Evolutionary conservation across 2,797 vertebrate genomes (phyloP), one percentile per base, ranked within the genome.

Genomic region (Propithecus deckenii): DNA sequence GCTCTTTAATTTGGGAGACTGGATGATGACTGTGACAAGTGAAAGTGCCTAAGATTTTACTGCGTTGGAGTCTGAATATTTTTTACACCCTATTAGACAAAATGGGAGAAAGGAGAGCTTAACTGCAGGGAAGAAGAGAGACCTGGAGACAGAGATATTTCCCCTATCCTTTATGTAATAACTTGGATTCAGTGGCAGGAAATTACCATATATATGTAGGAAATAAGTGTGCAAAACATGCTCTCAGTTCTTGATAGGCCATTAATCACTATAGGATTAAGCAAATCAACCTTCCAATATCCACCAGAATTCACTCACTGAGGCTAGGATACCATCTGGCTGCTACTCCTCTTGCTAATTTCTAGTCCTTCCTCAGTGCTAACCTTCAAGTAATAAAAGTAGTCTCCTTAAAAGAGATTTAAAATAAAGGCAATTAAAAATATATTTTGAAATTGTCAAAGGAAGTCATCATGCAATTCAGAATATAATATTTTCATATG

Each of bases 1-100:
- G 96, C 92, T 97, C 91, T 86, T 96, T 92, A 86, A 95, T 95
- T 94, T 96, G 75, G 81, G 91, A 96, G 96, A 59, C 71, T 71
- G 84, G 74, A 23, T 92, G 90, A 95, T 86, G 71, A 52, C 81
- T 93, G 83, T 72, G 94, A 95, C 92, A 96, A 94, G 86, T 20
- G 12, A 85, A 92, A 86, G 65, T 97, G 75, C 32, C 30, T 72
- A 41, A 52, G 89, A 95, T 74, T 89, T 89, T 41, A 94, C 94
- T 89, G 76, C 20, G 15, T 23, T 86, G 89, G 48, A 87, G 50
- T 76, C 35, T 67, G 83, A 89, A 63, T 75, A 67, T 52, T 69
- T 83, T 88, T 91, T 81, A 86, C 50, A 74, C n/a, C 23, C 41
- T 46, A 48, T 52, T 65, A 94, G 72, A 96, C 63, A 80, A 95